Conservation (phyloP, 2,888 invertebrate genomes). For the Leptogaster cylindrica region DNA sequence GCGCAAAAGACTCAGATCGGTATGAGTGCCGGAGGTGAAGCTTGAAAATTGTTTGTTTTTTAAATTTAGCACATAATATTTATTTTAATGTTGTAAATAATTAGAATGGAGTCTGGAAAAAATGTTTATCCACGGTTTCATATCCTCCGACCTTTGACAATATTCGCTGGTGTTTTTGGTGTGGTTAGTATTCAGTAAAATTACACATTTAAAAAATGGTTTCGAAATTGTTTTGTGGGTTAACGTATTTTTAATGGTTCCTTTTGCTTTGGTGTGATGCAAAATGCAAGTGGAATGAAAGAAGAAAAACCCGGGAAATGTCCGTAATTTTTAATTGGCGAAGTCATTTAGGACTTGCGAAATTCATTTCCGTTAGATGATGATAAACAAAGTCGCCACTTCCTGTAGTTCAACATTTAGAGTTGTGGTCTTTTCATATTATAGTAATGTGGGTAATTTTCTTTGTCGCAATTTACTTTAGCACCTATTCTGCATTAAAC, state of each 20-base stretch:
- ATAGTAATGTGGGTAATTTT: neutral
- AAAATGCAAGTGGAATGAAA: no score
- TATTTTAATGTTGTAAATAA: neutral
- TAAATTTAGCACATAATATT: neutral
- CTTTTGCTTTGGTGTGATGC: no score
- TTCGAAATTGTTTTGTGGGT: no score
- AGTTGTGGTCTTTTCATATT: neutral
- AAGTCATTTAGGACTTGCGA: neutral
- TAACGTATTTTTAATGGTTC: no score
- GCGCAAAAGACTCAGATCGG: neutral
- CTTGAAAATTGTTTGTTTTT: neutral
- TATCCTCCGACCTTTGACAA: slow-evolving; percentile 45
- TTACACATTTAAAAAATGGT: no score
- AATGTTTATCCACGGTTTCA: slow-evolving; percentile 45
- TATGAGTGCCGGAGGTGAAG: neutral
- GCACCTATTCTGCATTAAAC: neutral
- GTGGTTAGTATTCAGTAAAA: slow-evolving; percentile 49
- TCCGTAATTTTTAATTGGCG: neutral
- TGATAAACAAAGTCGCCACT: no score
- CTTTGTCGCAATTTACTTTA: no score
- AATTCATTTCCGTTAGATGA: no score
- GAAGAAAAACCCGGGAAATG: no score
- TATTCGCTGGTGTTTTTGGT: slow-evolving; percentile 49
- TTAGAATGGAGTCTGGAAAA: slow-evolving; percentile 1
- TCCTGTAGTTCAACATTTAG: neutral